Base-by-base conservation (phyloP, 35 echinoderm and acorn worm species). In the Patiria miniata region DNA sequence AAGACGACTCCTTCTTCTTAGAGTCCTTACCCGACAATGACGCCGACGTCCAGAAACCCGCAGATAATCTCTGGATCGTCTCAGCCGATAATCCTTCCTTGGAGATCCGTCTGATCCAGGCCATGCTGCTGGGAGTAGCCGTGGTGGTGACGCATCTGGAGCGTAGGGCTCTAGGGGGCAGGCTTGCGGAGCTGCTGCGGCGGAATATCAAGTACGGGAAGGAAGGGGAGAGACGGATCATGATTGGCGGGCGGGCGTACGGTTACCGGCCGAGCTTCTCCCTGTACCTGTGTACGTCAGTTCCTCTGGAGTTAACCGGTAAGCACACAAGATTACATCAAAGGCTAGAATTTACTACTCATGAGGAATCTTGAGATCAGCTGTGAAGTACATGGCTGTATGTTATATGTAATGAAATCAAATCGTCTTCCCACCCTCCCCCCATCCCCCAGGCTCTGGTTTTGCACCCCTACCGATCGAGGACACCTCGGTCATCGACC, bases 101-200 rank as follows among this genome's bases (percentile, higher is more conserved):
- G 51, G 78, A 88, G 21, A 78, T 79, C 12, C 94, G 89, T 36
- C 81, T 99, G 5, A 85, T 91, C 68, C 89, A 99, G 39, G 90
- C 89, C 28, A 83, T 99, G 17, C 73, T 85, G 26, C 51, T 92
- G 5, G 96, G 96, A 21, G 78, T 92, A 59, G 86, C 86, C n/a
- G 9, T 99, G n/a, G 81, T 99, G 23, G 78, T 99, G 5, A 99
- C 82, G 7, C 82, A 99, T 61, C 50, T 99, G 1, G 96, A 99
- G 81, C 85, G 96, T 58, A 54, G 39, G 23, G 86, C 86, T 21
- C 59, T 94, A 4, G 88, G 51, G 9, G 61, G 81, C 32, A 56
- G 61, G 83, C 91, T 99, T 36, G 52, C 29, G 29, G 89, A 99
- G 23, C 38, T 99, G 61, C 36, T 99, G 30, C 8, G 3, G 5